phyloP scores from a whole-genome alignment of 2,113 vertebrate species.

The Limnothrissa miodon region DNA sequence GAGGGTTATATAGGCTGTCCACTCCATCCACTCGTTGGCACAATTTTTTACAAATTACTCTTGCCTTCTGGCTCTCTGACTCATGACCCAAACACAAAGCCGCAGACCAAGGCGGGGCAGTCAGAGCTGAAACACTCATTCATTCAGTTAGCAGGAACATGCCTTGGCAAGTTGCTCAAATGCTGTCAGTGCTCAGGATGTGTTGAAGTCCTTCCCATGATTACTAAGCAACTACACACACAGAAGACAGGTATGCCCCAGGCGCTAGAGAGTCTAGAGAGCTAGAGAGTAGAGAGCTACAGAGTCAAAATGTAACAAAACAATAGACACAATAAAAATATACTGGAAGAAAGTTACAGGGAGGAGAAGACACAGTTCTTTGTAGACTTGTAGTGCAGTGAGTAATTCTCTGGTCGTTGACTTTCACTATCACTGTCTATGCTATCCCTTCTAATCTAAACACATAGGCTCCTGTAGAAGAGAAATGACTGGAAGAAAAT shows the following conservation, averaged over 20 bases:
- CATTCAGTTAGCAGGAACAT: constrained; percentile 28
- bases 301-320: too few relatives aligned
- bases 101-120: neutral
- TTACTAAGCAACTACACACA: constrained; percentile 46
- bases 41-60: too few relatives aligned
- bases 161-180: constrained; percentile 40
- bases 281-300: too few relatives aligned
- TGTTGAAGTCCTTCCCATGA: constrained; percentile 41
- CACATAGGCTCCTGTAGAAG: neutral
- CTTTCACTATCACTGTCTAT: neutral
- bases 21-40: too few relatives aligned
- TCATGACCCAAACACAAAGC: neutral
- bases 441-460: too few relatives aligned
- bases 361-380: neutral
- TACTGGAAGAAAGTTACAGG: too few relatives aligned
- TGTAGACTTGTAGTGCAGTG: neutral
- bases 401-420: neutral
- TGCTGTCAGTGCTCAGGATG: constrained; percentile 27
- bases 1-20: too few relatives aligned
- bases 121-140: neutral
- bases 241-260: constrained; percentile 30
- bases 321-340: too few relatives aligned
- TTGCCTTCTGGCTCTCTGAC: neutral
- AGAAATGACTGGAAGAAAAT: neutral
- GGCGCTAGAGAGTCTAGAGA: neutral